These are phyloP conservation scores for Microlaimidae sp. DNA, from an alignment of 2,888 invertebrate genomes.

Conservation along the genomic window DNA sequence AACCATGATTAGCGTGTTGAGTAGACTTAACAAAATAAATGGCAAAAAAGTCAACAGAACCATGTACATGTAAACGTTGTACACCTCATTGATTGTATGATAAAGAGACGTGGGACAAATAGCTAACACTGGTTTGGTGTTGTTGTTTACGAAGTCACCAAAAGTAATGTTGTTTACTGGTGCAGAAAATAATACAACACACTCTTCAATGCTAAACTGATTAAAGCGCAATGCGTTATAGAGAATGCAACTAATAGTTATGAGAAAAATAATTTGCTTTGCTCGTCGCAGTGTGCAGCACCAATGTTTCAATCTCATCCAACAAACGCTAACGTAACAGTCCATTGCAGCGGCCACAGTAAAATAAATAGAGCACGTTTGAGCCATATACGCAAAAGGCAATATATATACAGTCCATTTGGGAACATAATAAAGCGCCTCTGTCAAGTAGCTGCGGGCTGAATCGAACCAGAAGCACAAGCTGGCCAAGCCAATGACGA, in stretches of 20 bases:
- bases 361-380: constrained; percentile 33
- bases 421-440: constrained; percentile 25
- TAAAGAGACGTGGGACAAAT: constrained; percentile 33
- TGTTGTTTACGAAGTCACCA: constrained; percentile 22
- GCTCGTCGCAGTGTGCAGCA: constrained; percentile 29
- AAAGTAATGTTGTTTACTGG: no score
- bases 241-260: constrained; percentile 23
- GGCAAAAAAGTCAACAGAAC: constrained; percentile 34
- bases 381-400: constrained; percentile 34
- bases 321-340: constrained; percentile 24
- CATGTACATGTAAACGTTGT: constrained; percentile 33
- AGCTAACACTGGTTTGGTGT: constrained; percentile 24
- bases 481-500: constrained; percentile 22
- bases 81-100: constrained; percentile 20
- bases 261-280: constrained; percentile 22
- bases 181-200: no score
- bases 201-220: constrained; percentile 30
- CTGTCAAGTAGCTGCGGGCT: constrained; percentile 24
- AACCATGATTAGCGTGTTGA: constrained; percentile 29
- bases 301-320: constrained; percentile 9
- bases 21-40: constrained; percentile 30
- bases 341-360: constrained; percentile 35
- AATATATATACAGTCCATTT: constrained; percentile 30
- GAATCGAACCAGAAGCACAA: constrained; percentile 31
- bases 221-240: constrained; percentile 33